A percentile compares a stretch with the other conserved stretches of the same genome.
phyloP scores from a whole-genome alignment of 2,888 invertebrate genomes.

The Octonoba sinensis region DNA sequence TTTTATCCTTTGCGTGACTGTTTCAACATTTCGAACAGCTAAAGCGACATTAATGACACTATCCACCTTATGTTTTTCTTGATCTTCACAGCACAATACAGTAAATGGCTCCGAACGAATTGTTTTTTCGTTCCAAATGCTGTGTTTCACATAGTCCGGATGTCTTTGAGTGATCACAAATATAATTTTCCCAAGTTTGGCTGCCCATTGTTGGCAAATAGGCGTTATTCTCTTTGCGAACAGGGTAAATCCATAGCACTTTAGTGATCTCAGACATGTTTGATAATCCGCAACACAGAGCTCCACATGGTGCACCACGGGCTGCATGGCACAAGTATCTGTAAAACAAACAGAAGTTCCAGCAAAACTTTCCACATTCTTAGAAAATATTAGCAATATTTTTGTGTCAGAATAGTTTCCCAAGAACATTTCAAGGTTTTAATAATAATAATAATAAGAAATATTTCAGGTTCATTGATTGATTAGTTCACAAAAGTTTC shows the following conservation, averaged over 20 bases:
- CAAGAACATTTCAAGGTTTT: too few relatives aligned
- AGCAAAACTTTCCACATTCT: too few relatives aligned
- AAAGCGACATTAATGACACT: constrained; percentile 72
- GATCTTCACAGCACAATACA: constrained; percentile 32
- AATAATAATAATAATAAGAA: too few relatives aligned
- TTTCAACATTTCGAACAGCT: constrained; percentile 69
- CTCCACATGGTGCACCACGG: constrained; percentile 43
- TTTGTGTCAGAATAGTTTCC: too few relatives aligned
- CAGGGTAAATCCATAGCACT: constrained; percentile 53
- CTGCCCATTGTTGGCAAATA: constrained; percentile 68
- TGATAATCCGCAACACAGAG: constrained; percentile 37
- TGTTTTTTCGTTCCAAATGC: background rate
- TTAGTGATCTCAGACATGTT: constrained; percentile 21
- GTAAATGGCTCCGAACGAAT: constrained; percentile 1
- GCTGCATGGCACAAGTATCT: constrained; percentile 25
- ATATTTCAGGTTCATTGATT: too few relatives aligned
- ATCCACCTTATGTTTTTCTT: constrained; percentile 65
- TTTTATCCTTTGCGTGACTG: background rate
- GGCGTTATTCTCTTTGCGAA: constrained; percentile 19
- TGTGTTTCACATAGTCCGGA: background rate
- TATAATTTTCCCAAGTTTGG: constrained; percentile 68
- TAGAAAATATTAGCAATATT: too few relatives aligned
- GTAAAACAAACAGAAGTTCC: background rate
- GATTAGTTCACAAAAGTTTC: too few relatives aligned
- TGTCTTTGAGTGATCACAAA: constrained; percentile 68